These are phyloP conservation scores for Aplysia californica DNA, from an alignment of 1,140 invertebrate genomes.

Conservation along the genomic window DNA sequence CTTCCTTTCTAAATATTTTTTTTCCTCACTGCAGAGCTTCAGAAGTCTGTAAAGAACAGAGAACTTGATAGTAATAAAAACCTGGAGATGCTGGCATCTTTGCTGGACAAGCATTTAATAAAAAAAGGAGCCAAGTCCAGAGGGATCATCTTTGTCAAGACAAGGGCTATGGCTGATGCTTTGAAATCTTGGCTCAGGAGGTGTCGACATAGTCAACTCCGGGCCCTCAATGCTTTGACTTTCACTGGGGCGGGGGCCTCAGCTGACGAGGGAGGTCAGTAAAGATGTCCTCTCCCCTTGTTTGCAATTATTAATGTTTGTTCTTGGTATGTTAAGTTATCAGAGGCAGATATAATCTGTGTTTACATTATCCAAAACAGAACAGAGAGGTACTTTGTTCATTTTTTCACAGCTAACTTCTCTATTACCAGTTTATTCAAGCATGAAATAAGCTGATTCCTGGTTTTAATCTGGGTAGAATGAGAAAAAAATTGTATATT, in stretches of 20 bases:
- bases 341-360: not conserved
- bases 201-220: constrained; percentile 12
- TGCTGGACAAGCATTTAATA: constrained; percentile 3
- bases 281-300: not conserved
- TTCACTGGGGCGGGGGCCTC: constrained; percentile 35
- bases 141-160: constrained; percentile 42
- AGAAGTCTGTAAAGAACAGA: no score
- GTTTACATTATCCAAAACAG: not conserved
- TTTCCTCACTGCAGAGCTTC: no score
- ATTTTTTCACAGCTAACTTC: not conserved
- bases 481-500: no score
- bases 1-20: no score
- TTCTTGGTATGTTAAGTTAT: not conserved
- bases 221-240: constrained; percentile 11
- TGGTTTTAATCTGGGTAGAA: no score
- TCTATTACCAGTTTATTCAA: not conserved
- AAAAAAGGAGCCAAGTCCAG: constrained; percentile 19
- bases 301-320: not conserved
- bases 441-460: not conserved
- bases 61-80: no score
- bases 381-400: not conserved
- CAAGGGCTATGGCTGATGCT: constrained; percentile 32
- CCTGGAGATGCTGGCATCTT: constrained; percentile 14
- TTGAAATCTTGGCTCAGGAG: constrained; percentile 32
- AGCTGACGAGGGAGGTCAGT: constrained; percentile 38